A percentile compares a stretch with the other conserved stretches of the same genome.
Evolutionary conservation across 2,797 vertebrate genomes (phyloP).

Genomic region (Karalla daura): DNA sequence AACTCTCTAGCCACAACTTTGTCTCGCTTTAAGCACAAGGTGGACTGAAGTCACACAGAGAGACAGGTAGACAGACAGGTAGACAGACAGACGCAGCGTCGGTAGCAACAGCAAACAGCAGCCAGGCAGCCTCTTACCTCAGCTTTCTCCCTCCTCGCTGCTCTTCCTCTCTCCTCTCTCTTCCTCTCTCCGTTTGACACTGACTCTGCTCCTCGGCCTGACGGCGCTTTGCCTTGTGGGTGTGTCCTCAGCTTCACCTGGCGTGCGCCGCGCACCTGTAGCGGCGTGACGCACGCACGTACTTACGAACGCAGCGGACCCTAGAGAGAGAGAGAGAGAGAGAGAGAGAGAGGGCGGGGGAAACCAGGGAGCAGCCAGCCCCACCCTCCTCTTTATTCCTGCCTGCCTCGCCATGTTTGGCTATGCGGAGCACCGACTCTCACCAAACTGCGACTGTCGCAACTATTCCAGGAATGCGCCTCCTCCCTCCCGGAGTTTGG

Average conservation of each 20-base stretch:
- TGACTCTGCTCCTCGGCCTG: slow-evolving; percentile 24
- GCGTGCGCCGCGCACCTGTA: background rate
- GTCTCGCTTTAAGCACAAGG: no score
- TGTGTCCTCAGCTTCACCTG: slow-evolving; percentile 55
- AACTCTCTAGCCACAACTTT: no score
- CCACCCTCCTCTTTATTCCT: background rate
- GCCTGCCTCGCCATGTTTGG: slow-evolving; percentile 63
- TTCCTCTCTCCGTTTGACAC: no score
- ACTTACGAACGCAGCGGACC: no score
- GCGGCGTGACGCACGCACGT: slow-evolving; percentile 31
- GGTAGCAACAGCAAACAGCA: no score
- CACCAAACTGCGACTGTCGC: slow-evolving; percentile 31
- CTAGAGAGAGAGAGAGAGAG: no score
- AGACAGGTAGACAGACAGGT: no score
- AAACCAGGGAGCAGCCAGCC: no score
- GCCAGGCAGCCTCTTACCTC: slow-evolving; percentile 57
- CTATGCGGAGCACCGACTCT: slow-evolving; percentile 7
- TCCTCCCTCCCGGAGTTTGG: background rate
- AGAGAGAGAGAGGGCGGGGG: no score
- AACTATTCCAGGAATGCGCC: slow-evolving; percentile 62
- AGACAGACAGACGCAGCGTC: no score
- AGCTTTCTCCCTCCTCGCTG: background rate
- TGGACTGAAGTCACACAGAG: no score
- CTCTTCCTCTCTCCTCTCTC: no score
- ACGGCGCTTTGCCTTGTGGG: slow-evolving; percentile 53